A percentile compares a stretch with the other conserved stretches of the same genome.
These are phyloP conservation scores for Teinopalpus imperialis DNA, from an alignment of 2,888 invertebrate species.

Conservation along the genomic window DNA sequence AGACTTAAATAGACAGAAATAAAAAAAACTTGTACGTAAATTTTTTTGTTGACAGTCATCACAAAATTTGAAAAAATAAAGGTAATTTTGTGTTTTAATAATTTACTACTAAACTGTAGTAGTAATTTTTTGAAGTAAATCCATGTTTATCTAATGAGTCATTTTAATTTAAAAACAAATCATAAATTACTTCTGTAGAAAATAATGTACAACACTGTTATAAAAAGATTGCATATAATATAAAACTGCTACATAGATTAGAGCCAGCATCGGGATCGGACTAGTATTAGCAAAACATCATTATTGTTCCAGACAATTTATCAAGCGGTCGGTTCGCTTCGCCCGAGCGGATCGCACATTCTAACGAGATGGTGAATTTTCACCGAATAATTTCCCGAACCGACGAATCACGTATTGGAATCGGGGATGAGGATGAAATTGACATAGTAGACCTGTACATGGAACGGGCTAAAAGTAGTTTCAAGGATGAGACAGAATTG, in stretches of 20 bases:
- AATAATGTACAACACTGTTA: no score
- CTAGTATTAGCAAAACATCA: conserved; percentile 82
- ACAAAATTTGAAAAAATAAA: no score
- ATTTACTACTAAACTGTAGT: no score
- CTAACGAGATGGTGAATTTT: conserved; percentile 83
- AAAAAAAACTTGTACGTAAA: no score
- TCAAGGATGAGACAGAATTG: conserved; percentile 29
- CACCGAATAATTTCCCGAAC: conserved; percentile 79
- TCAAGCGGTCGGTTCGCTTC: conserved; percentile 80
- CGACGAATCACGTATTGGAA: conserved; percentile 82
- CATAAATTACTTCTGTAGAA: no score
- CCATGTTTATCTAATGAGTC: no score
- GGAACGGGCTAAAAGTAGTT: conserved; percentile 41
- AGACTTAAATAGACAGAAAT: conserved; percentile 19
- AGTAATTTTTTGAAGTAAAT: no score
- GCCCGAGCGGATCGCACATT: conserved; percentile 76
- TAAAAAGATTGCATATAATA: conserved; percentile 21
- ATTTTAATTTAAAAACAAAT: no score
- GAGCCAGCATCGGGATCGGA: conserved; percentile 65
- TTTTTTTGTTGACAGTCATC: no score
- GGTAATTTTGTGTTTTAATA: no score
- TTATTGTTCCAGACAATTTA: conserved; percentile 83
- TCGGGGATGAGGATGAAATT: conserved; percentile 76
- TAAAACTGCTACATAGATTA: conserved; percentile 66
- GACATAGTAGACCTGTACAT: conserved; percentile 78